These are phyloP conservation scores for Eulemur albifrons DNA, from an alignment of 2,797 vertebrate genomes.

Conservation along the genomic window DNA sequence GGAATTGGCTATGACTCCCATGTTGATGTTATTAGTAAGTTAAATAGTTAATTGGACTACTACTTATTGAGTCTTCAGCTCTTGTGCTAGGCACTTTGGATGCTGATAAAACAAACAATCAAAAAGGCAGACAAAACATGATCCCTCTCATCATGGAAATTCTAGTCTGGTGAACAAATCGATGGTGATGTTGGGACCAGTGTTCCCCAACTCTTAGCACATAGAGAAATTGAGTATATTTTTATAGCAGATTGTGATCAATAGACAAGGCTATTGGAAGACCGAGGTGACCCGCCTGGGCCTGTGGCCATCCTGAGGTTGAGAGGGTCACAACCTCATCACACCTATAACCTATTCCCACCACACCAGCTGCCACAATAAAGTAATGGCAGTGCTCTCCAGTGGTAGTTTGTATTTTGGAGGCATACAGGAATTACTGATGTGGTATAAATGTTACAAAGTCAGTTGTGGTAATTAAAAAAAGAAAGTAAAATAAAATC, in stretches of 20 bases:
- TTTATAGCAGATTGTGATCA: neutral
- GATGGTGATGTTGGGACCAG: neutral
- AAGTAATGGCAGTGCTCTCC: neutral
- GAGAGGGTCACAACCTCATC: neutral
- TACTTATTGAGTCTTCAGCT: neutral
- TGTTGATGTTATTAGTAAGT: neutral
- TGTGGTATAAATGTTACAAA: neutral
- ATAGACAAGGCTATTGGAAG: neutral
- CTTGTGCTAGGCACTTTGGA: neutral
- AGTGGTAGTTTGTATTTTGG: neutral
- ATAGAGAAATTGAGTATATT: neutral
- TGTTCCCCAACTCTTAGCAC: neutral
- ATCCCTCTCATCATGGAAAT: neutral
- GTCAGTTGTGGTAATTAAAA: neutral
- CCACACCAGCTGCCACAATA: accelerated
- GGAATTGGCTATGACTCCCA: neutral
- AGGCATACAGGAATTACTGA: neutral
- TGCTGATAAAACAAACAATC: neutral
- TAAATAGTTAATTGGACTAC: neutral
- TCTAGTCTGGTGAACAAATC: neutral
- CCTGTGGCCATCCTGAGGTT: neutral
- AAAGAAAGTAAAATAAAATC: neutral
- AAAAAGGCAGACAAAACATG: neutral
- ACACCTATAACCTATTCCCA: neutral
- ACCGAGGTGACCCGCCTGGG: neutral